Base-by-base conservation (phyloP, 1,140 invertebrate genomes). In the Drosophila micromelanica region DNA sequence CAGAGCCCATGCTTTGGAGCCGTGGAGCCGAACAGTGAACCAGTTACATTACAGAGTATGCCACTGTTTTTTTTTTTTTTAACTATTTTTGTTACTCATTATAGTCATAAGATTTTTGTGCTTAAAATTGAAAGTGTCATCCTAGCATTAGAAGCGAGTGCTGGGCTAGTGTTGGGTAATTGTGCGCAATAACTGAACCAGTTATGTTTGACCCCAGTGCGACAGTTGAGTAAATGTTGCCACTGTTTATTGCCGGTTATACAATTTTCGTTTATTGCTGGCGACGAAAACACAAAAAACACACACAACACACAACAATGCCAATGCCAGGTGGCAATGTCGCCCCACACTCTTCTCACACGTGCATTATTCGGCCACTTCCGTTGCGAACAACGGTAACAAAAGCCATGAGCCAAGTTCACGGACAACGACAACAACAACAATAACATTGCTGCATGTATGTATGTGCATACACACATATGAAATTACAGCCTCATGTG, bases 401-500 rank as follows among this genome's bases (percentile, higher is more conserved):
- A 57, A 57, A 57, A 57, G 55, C 42, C 55, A 57, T 57, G 23
- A 62, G 55, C 55, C 40, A 57, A 57, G 55, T 57, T 57, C 55
- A 57, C 40, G 55, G 57, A 45, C 9, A 56, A n/a, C 42, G 38
- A 38, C 60, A 64, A 40, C 37, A 60, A 68, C 64, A 72, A 71
- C 77, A 54, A 27, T 27, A 72, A 64, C 69, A 74, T 67, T 43
- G 56, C 56, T 60, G 32, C 20, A 23, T 49, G 9, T 5, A 6
- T 12, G 20, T 32, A 2, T 2, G 2, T 17, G 2, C 17, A 17
- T 17, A 17, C 17, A 17, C 17, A 17, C 17, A 17, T 17, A 87
- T 87, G 84, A 75, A 87, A 87, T 87, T 82, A 87, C 78, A 82
- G 81, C 70, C 70, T 49, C 56, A 67, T 72, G 81, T 71, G 81